Percentiles rank a stretch among this genome's conserved stretches.
These are phyloP conservation scores for Cryptoblepharus egeriae DNA, from an alignment of 2,797 vertebrate genomes.

Conservation along the genomic window DNA sequence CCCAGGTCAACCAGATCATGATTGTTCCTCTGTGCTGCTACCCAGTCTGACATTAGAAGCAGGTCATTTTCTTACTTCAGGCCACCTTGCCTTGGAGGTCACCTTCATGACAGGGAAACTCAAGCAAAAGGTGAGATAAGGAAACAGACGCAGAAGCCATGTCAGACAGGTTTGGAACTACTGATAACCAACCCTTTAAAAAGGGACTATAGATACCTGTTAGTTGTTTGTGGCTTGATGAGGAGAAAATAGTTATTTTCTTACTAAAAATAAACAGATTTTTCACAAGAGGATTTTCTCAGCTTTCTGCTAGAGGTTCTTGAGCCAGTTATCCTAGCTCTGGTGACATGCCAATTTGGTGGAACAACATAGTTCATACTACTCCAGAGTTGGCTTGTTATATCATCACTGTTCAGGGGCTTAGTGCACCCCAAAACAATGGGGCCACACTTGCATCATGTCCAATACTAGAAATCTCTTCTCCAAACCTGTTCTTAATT, in stretches of 20 bases:
- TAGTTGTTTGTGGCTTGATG: neutral
- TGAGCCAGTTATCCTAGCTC: neutral
- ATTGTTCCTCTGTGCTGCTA: neutral
- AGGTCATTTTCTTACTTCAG: neutral
- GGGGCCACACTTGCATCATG: neutral
- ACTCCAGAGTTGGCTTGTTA: neutral
- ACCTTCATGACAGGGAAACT: conserved; percentile 68
- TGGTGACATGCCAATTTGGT: accelerated
- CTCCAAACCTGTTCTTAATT: neutral
- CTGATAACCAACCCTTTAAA: neutral
- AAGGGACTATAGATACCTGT: neutral
- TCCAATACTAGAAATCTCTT: neutral
- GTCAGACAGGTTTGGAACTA: conserved; percentile 26
- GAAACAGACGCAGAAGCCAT: conserved; percentile 45
- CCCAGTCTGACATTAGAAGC: accelerated
- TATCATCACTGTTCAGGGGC: neutral
- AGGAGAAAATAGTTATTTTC: neutral
- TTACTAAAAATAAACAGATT: neutral
- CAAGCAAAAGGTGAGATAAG: conserved; percentile 64
- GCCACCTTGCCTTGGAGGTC: conserved; percentile 56
- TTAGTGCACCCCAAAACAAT: neutral
- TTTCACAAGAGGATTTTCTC: conserved; percentile 2
- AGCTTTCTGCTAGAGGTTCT: neutral
- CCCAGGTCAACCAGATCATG: neutral
- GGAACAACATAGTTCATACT: neutral